Evolutionary conservation across 2,888 invertebrate species (phyloP), one percentile per base, ranked within the genome.

Genomic region (Drosophila nigricruria): DNA sequence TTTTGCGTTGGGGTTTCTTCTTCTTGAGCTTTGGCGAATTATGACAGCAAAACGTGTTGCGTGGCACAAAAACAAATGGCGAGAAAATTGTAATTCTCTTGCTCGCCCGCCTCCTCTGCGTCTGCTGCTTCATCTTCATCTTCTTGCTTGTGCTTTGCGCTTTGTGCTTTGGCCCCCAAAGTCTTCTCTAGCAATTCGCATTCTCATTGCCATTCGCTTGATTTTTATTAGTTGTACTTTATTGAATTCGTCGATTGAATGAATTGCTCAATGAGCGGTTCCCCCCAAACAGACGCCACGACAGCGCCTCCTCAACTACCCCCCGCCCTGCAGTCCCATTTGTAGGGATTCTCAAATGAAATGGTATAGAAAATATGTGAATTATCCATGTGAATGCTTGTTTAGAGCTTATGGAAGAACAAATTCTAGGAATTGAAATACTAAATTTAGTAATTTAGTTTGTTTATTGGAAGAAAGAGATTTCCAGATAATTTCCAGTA

Each of bases 161-260:
- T n/a, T 27, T 18, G 14, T 27, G 27, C 27, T 27, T 47, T 47
- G 47, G 27, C 27, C 47, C 38, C 40, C 12, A 10, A 70, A 75
- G 70, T 54, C 60, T 54, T 40, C 45, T 34, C 43, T 53, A 64
- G 43, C 65, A 74, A 79, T 69, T 75, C 45, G 27, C 69, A 71
- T 73, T 80, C 63, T 45, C 82, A 68, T 69, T 70, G 62, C 43
- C 77, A 82, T 84, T 82, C 69, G 69, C 75, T 71, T 81, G 79
- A 82, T 79, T 83, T 84, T 89, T 84, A 89, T 89, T 89, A 84
- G 84, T 89, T 84, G 89, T 84, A 78, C 79, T 84, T 89, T 89
- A 89, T 89, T 84, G 84, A 84, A 84, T 84, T 83, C 79, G 72
- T 70, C 89, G 87, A 87, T 84, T 84, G 73, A 89, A 84, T 89